Conservation (phyloP, 2,113 vertebrate species). For the Uria aalge region DNA sequence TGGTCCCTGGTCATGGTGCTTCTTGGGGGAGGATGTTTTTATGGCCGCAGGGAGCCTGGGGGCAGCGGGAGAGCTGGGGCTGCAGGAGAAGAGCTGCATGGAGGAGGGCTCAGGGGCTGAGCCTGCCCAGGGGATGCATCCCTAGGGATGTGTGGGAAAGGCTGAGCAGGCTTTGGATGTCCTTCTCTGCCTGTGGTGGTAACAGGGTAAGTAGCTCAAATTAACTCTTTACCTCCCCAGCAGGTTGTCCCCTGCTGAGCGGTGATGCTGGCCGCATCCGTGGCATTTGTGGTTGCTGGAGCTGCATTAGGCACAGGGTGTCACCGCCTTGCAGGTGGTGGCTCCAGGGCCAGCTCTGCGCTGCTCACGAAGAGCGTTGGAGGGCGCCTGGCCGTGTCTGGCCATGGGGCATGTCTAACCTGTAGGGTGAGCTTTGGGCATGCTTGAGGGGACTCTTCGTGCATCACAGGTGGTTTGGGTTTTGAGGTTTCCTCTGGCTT, state of each 20-base stretch:
- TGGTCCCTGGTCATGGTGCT: rapidly evolving
- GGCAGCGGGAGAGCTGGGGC: neutral
- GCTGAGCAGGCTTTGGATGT: neutral
- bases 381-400: rapidly evolving
- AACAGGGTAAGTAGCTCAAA: neutral
- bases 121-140: neutral
- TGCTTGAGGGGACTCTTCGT: neutral
- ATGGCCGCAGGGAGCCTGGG: neutral
- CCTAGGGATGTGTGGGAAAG: neutral
- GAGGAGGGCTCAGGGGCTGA: neutral
- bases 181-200: neutral
- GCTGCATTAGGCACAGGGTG: neutral
- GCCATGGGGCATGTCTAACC: neutral
- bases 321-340: rapidly evolving
- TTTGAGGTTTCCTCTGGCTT: neutral
- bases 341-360: neutral
- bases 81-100: neutral
- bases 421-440: neutral
- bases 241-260: neutral
- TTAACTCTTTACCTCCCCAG: neutral
- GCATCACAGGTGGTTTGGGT: neutral
- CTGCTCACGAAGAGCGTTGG: neutral
- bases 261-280: rapidly evolving
- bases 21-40: neutral
- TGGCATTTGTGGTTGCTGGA: rapidly evolving